These are phyloP conservation scores for Osmoderma eremita DNA, from an alignment of 2,888 invertebrate species.

Conservation along the genomic window DNA sequence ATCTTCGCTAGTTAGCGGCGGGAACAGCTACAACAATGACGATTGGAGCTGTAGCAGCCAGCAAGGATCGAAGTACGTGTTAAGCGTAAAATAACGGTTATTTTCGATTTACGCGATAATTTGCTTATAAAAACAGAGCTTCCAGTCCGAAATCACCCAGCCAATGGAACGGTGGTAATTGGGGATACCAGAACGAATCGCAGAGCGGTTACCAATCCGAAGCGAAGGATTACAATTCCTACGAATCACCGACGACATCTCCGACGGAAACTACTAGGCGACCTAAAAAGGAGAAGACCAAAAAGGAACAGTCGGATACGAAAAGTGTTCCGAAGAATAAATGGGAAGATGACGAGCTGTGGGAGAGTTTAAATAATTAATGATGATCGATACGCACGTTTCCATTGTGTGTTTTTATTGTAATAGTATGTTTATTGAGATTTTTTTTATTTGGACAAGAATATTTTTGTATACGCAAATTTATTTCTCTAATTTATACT, in stretches of 20 bases:
- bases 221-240: constrained; percentile 52
- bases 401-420: constrained; percentile 4
- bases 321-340: constrained; percentile 60
- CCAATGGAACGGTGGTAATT: constrained; percentile 56
- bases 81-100: too few relatives aligned
- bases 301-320: constrained; percentile 56
- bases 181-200: constrained; percentile 60
- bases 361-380: constrained; percentile 72
- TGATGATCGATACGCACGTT: neutral
- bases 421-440: neutral
- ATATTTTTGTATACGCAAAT: neutral
- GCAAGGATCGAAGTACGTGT: constrained; percentile 61
- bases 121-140: constrained; percentile 52
- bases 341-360: constrained; percentile 71
- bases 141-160: constrained; percentile 62
- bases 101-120: neutral
- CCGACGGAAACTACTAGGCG: constrained; percentile 49
- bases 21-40: constrained; percentile 58
- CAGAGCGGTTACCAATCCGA: constrained; percentile 59
- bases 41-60: constrained; percentile 63
- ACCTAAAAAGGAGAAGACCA: constrained; percentile 55
- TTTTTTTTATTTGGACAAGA: constrained; percentile 2
- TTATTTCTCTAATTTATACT: too few relatives aligned
- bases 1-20: constrained; percentile 63
- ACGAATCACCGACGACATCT: constrained; percentile 55